Evolutionary conservation across 2,888 invertebrate species (phyloP).

Genomic region (Willowsia nigromaculata): DNA sequence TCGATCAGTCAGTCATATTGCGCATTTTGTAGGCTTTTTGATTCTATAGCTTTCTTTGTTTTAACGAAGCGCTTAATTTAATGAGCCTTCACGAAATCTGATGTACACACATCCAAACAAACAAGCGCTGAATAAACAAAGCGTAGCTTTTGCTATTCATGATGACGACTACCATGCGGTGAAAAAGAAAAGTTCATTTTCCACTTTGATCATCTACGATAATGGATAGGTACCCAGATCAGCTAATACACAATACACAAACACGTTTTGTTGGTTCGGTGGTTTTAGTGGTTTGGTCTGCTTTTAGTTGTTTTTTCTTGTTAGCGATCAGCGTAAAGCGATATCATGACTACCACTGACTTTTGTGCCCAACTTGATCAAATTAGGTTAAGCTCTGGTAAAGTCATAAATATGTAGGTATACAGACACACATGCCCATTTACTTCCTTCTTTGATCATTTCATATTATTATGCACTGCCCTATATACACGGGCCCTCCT

Average conservation of each 20-base stretch:
- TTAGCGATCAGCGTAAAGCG: too few relatives aligned
- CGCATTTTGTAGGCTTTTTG: too few relatives aligned
- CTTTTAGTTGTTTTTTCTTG: too few relatives aligned
- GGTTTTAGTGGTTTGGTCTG: too few relatives aligned
- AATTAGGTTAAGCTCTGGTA: not conserved
- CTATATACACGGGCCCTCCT: not conserved
- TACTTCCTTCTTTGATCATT: too few relatives aligned
- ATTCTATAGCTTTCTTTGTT: not conserved
- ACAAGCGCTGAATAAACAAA: not conserved
- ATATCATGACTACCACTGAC: too few relatives aligned
- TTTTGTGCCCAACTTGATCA: not conserved
- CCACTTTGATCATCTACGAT: not conserved
- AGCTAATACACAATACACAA: too few relatives aligned
- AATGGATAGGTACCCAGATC: too few relatives aligned
- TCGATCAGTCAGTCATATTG: not conserved
- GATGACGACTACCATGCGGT: not conserved
- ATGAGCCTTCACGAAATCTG: not conserved
- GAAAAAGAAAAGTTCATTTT: not conserved
- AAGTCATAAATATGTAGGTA: not conserved
- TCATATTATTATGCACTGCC: too few relatives aligned
- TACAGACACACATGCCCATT: not conserved
- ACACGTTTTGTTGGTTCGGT: too few relatives aligned
- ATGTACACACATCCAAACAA: not conserved
- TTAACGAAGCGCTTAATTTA: conserved; percentile 11
- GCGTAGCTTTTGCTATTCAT: not conserved